Evolutionary conservation across 2,113 vertebrate species (phyloP), one percentile per base, ranked within the genome.

Genomic region (Rhinolophus sinicus): DNA sequence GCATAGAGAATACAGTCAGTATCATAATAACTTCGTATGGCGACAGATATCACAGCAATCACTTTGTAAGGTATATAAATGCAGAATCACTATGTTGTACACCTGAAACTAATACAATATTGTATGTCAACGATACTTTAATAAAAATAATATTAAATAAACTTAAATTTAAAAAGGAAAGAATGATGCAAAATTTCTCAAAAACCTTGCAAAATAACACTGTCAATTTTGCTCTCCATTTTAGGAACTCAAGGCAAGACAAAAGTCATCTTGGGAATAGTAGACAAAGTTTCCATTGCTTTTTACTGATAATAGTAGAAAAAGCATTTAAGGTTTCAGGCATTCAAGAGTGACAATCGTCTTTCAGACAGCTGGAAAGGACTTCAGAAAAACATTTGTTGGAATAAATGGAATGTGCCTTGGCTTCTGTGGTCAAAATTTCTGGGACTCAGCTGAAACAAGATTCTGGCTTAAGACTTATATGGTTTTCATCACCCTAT

Each of bases 401-500:
- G 95, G 88, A 96, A 88, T 88, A 96, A 96, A 78, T 47, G 88
- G 93, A 98, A 98, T 98, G 95, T 90, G 88, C 87, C 75, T 97
- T 95, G 89, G 94, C 88, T 97, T 98, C 97, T 97, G 97, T 95
- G 97, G 96, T 96, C 86, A 96, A 94, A 95, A 92, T 96, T 97
- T 97, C 91, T 96, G 93, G 96, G 92, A 92, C 86, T 95, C 82
- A 95, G 91, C 97, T 97, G 94, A 96, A 98, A 97, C 83, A 95
- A 97, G 97, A 96, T 87, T 96, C 96, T 97, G 83, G 93, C 91
- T 83, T 98, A 96, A 94, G 89, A 94, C 95, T 97, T 96, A 94
- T 18, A 97, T 84, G 96, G 95, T 97, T 98, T 97, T 97, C 98
- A 97, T 92, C 98, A 97, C 97, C 91, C 96, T 95, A 97, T 97